Evolutionary conservation across 2,888 invertebrate species (phyloP), one percentile per base, ranked within the genome.

Genomic region (Rhagonycha fulva): DNA sequence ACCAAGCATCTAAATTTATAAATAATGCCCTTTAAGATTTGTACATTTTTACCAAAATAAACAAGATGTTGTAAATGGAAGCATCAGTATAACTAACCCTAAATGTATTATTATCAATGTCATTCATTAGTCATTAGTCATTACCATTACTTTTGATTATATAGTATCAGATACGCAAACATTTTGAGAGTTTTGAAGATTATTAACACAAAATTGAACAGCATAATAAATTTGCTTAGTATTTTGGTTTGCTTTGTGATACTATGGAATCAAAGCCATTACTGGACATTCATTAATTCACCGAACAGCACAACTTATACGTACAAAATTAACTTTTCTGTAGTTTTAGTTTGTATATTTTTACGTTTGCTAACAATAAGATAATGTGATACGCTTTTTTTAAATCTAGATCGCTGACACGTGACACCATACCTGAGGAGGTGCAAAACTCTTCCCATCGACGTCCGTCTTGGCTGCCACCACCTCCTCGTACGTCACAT

Each of bases 341-440:
- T 47, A 47, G 47, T n/a, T 47, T 47, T 47, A 47, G 47, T 47
- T n/a, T 47, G n/a, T 47, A 7, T n/a, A 47, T 47, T 47, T 47
- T 47, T 9, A n/a, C n/a, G n/a, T n/a, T n/a, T 2, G 47, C 2
- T 7, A 4, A 0, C 47, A n/a, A 47, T 7, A n/a, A n/a, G 47
- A n/a, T 47, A 47, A 7, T 47, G n/a, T 47, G n/a, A 47, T 47
- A 12, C 2, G n/a, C 2, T 7, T n/a, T 47, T 26, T 47, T 47
- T 47, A 5, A 12, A 24, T 60, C 30, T 81, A 92, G 92, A 75
- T 91, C 91, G n/a, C 83, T 92, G 81, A 90, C 91, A 62, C 89
- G 93, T 81, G 92, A 93, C 86, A 92, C 91, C 78, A 94, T 94
- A 83, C 93, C 93, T 73, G 94, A 94, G 88, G 94, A 94, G 85